phyloP scores from a whole-genome alignment of 1,140 invertebrate genomes.

The Dreissena polymorpha region DNA sequence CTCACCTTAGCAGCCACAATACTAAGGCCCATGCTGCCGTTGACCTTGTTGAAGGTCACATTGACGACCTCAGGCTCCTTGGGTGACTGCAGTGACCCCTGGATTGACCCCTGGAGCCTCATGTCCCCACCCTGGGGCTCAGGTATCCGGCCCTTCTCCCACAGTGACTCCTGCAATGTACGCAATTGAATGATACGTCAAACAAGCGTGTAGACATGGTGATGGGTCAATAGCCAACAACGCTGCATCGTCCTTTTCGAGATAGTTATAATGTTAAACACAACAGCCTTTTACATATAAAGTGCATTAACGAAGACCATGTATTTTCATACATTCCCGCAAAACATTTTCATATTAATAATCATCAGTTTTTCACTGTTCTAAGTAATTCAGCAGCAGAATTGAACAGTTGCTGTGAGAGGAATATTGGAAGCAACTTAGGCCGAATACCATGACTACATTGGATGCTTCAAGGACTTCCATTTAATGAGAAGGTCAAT shows the following conservation, averaged over 20 bases:
- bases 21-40: conserved; percentile 79
- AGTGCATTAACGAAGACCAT: too few species aligned
- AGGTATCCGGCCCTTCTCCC: conserved; percentile 20
- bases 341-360: too few species aligned
- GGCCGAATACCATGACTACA: too few species aligned
- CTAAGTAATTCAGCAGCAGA: too few species aligned
- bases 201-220: conserved; percentile 25
- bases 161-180: conserved; percentile 41
- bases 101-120: conserved; percentile 17
- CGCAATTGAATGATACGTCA: conserved; percentile 15
- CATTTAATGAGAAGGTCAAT: too few species aligned
- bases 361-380: too few species aligned
- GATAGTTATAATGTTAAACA: too few species aligned
- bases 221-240: not conserved
- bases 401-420: too few species aligned
- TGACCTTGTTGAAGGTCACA: conserved; percentile 77
- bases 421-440: too few species aligned
- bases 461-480: too few species aligned
- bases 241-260: not conserved
- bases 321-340: too few species aligned
- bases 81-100: conserved; percentile 44
- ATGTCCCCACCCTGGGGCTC: conserved; percentile 8
- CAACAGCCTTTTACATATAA: too few species aligned
- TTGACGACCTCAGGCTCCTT: conserved; percentile 74
- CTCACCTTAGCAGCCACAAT: conserved; percentile 79